Evolutionary conservation across 2,797 vertebrate species (phyloP).

Genomic region (Chromis chromis): DNA sequence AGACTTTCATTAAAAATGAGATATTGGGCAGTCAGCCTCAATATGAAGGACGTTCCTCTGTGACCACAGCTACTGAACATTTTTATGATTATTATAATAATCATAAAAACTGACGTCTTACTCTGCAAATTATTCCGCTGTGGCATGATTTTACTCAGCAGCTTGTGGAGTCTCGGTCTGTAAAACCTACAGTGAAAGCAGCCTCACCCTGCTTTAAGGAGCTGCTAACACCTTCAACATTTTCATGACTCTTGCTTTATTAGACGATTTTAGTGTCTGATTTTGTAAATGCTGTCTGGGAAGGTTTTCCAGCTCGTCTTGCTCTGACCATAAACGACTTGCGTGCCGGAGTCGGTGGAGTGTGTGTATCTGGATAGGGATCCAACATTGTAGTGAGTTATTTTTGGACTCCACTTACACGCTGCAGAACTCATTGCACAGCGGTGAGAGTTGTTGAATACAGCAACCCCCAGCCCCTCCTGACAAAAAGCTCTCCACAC

Average conservation of each 20-base stretch:
- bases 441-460: slow-evolving; percentile 54
- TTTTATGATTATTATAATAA: slow-evolving; percentile 42
- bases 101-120: slow-evolving; percentile 32
- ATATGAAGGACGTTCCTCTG: slow-evolving; percentile 17
- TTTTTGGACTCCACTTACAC: slow-evolving; percentile 59
- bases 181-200: slow-evolving; percentile 41
- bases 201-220: slow-evolving; percentile 26
- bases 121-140: slow-evolving; percentile 25
- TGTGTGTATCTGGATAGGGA: slow-evolving; percentile 32
- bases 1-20: slow-evolving; percentile 39
- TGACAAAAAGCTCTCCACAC: slow-evolving; percentile 61
- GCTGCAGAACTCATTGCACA: slow-evolving; percentile 58
- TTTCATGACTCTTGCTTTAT: slow-evolving; percentile 26
- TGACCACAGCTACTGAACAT: slow-evolving; percentile 27
- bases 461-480: slow-evolving; percentile 5
- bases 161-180: slow-evolving; percentile 18
- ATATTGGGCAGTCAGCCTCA: slow-evolving; percentile 32
- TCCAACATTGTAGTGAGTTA: slow-evolving; percentile 51
- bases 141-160: slow-evolving; percentile 30
- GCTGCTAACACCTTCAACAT: slow-evolving; percentile 22
- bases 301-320: background rate
- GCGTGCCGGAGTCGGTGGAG: background rate
- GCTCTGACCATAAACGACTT: background rate
- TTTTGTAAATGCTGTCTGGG: slow-evolving; percentile 6
- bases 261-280: background rate